Evolutionary conservation across 2,888 invertebrate genomes (phyloP).

Genomic region (Andricus quercusramuli): DNA sequence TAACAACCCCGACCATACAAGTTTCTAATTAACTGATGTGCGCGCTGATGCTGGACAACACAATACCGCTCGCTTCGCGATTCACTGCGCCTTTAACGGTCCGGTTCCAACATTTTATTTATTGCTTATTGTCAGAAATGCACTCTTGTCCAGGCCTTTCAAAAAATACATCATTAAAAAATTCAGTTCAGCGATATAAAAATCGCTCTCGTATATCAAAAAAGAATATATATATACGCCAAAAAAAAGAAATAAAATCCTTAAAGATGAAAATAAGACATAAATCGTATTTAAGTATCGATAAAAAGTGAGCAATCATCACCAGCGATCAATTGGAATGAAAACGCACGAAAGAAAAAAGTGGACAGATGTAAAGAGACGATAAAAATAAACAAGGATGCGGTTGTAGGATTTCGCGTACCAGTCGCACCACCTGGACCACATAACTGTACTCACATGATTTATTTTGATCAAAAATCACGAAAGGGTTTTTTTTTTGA

Average conservation of each 20-base stretch:
- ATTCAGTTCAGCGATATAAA: background rate
- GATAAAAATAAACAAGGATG: conserved; percentile 32
- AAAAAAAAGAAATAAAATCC: background rate
- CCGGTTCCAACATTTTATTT: conserved; percentile 42
- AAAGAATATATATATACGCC: background rate
- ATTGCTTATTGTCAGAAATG: background rate
- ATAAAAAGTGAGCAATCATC: conserved; percentile 30
- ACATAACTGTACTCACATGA: conserved; percentile 74
- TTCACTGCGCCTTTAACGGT: conserved; percentile 65
- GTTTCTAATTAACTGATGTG: conserved; percentile 77
- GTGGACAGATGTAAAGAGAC: conserved; percentile 29
- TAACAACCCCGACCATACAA: conserved; percentile 73
- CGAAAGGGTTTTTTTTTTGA: conserved; percentile 73
- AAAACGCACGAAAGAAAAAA: conserved; percentile 13
- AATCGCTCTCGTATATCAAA: background rate
- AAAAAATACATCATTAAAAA: background rate
- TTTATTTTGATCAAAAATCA: conserved; percentile 77
- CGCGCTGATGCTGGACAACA: conserved; percentile 69
- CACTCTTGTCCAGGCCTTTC: background rate
- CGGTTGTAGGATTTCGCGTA: conserved; percentile 46
- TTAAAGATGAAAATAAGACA: conserved; percentile 16
- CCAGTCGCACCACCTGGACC: conserved; percentile 65
- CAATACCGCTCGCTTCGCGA: conserved; percentile 65
- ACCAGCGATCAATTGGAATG: conserved; percentile 22
- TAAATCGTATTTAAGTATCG: conserved; percentile 26